phyloP scores from a whole-genome alignment of 1,140 invertebrate species.

The Apis florea region DNA sequence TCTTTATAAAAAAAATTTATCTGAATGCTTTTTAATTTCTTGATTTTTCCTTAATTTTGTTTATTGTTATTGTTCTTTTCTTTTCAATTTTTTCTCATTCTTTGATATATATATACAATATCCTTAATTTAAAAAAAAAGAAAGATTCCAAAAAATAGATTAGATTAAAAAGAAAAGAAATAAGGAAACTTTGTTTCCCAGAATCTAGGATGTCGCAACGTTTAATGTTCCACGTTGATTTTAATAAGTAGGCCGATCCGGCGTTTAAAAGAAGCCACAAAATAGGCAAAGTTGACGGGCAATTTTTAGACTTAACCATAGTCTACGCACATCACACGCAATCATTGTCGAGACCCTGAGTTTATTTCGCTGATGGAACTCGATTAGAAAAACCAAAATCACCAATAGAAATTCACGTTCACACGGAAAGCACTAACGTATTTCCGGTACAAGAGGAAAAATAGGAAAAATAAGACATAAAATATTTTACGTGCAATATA shows the following conservation, averaged over 20 bases:
- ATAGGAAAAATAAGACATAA: not conserved
- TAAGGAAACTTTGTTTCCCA: not conserved
- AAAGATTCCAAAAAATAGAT: not conserved
- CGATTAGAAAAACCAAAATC: slow-evolving; percentile 50
- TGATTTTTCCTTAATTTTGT: too few relatives aligned
- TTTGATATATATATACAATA: too few relatives aligned
- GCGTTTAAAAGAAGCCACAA: slow-evolving; percentile 45
- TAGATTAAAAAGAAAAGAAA: not conserved
- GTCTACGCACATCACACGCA: slow-evolving; percentile 59
- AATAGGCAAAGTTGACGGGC: slow-evolving; percentile 36
- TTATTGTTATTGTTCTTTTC: too few relatives aligned
- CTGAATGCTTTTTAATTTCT: too few relatives aligned
- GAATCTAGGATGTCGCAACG: slow-evolving; percentile 48
- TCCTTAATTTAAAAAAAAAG: too few relatives aligned
- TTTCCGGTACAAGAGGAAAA: slow-evolving; percentile 12
- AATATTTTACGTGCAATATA: too few relatives aligned
- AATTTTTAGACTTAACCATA: slow-evolving; percentile 58
- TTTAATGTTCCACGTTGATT: slow-evolving; percentile 33
- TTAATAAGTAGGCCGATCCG: slow-evolving; percentile 45
- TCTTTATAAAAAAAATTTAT: too few relatives aligned
- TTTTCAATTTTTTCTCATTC: too few relatives aligned
- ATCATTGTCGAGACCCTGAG: slow-evolving; percentile 46
- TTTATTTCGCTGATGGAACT: slow-evolving; percentile 24
- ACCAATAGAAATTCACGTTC: slow-evolving; percentile 12
- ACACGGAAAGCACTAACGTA: not conserved